A percentile compares a stretch with the other conserved stretches of the same genome.
These are phyloP conservation scores for Andricus grossulariae DNA, from an alignment of 1,140 invertebrate genomes.

Conservation along the genomic window DNA sequence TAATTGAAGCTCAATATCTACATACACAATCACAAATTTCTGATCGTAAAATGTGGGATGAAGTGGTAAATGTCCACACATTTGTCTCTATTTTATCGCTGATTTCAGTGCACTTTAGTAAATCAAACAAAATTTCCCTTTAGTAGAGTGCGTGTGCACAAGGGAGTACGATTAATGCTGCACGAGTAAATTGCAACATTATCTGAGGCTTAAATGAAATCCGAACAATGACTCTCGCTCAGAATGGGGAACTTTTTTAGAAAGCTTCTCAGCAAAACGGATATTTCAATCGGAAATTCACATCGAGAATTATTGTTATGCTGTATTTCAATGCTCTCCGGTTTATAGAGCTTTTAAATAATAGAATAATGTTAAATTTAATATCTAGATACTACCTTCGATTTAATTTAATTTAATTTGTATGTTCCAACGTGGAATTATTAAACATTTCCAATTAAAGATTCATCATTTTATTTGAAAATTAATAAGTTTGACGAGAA, in stretches of 20 bases:
- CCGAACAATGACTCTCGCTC: not conserved
- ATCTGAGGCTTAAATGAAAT: conserved; percentile 13
- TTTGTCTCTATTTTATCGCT: not conserved
- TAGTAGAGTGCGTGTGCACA: not conserved
- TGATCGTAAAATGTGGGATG: conserved; percentile 1
- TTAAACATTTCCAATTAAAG: too few species aligned
- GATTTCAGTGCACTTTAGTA: conserved; percentile 5
- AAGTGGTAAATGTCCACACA: not conserved
- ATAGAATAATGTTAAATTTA: too few species aligned
- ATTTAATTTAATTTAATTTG: too few species aligned
- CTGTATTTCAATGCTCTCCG: too few species aligned
- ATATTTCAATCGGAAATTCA: not conserved
- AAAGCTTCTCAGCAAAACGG: not conserved
- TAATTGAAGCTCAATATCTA: conserved; percentile 4
- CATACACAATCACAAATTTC: not conserved
- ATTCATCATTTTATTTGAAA: too few species aligned
- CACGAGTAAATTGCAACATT: conserved; percentile 19
- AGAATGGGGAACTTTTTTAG: not conserved
- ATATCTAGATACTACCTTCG: too few species aligned
- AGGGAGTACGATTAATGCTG: conserved; percentile 13
- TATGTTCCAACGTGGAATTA: too few species aligned
- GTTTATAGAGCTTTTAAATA: too few species aligned
- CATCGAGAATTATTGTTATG: too few species aligned
- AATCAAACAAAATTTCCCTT: conserved; percentile 17
- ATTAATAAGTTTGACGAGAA: too few species aligned